Conservation (phyloP, 2,888 invertebrate species). For the Prosopocoilus inquinatus region DNA sequence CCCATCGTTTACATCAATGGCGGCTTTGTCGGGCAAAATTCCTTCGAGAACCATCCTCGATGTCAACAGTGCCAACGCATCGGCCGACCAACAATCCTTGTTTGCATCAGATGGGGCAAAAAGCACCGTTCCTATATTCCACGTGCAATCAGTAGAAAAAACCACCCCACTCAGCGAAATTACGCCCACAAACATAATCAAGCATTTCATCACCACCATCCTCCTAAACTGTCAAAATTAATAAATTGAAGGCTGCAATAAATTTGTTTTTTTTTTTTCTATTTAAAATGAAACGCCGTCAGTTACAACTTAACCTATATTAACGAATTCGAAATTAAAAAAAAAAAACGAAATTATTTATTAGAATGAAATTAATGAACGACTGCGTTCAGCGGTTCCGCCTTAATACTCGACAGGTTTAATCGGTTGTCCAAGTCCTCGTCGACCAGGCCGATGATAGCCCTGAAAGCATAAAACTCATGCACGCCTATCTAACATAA, state of each 20-base stretch:
- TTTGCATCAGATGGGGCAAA: slow-evolving; percentile 42
- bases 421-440: slow-evolving; percentile 79
- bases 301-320: no score
- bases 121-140: slow-evolving; percentile 42
- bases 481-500: not conserved
- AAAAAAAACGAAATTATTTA: no score
- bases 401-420: slow-evolving; percentile 76
- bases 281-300: no score
- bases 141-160: no score
- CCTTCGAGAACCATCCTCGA: slow-evolving; percentile 46
- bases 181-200: no score
- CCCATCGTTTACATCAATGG: slow-evolving; percentile 38
- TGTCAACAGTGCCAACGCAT: slow-evolving; percentile 44
- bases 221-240: no score
- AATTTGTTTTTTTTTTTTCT: no score
- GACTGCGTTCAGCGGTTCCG: slow-evolving; percentile 80
- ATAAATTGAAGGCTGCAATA: no score
- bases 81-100: slow-evolving; percentile 46
- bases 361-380: slow-evolving; percentile 62
- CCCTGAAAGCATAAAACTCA: slow-evolving; percentile 51
- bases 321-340: no score
- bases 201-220: no score
- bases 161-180: no score
- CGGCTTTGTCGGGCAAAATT: slow-evolving; percentile 39
- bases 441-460: slow-evolving; percentile 81